Conservation (phyloP, 2,888 invertebrate species). For the Copidosoma aretas region DNA sequence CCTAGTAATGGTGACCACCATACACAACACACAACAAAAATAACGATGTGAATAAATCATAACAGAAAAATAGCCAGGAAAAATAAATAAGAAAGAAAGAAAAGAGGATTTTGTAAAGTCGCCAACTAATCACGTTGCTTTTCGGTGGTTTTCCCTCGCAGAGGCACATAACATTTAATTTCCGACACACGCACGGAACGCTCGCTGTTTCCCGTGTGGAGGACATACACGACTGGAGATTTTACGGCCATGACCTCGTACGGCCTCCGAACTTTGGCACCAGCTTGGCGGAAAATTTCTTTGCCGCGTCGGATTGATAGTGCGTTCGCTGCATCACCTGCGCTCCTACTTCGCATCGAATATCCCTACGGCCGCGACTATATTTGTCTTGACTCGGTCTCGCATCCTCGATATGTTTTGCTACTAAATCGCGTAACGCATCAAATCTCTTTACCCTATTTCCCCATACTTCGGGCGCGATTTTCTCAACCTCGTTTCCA, state of each 20-base stretch:
- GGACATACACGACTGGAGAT: not conserved
- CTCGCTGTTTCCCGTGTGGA: not conserved
- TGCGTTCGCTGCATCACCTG: conserved; percentile 1
- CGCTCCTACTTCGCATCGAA: not conserved
- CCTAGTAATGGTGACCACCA: too few relatives aligned
- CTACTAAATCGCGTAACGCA: not conserved
- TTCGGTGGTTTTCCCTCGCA: too few relatives aligned
- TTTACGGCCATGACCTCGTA: not conserved
- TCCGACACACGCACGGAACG: not conserved
- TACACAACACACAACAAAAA: too few relatives aligned
- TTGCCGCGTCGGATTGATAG: not conserved
- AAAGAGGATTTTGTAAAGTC: too few relatives aligned
- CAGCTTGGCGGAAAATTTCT: not conserved
- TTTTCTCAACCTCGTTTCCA: not conserved
- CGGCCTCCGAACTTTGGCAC: not conserved
- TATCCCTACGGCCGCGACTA: not conserved
- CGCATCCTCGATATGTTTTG: not conserved
- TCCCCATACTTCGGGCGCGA: not conserved
- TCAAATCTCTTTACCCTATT: not conserved
- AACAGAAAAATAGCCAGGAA: too few relatives aligned
- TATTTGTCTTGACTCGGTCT: not conserved
- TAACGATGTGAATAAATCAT: too few relatives aligned
- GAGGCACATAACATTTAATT: not conserved
- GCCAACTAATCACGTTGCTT: too few relatives aligned
- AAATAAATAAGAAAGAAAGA: too few relatives aligned